Percentiles rank a stretch among this genome's conserved stretches.
Conservation (phyloP, 2,113 vertebrate genomes). For the Chaetodon auriga region DNA sequence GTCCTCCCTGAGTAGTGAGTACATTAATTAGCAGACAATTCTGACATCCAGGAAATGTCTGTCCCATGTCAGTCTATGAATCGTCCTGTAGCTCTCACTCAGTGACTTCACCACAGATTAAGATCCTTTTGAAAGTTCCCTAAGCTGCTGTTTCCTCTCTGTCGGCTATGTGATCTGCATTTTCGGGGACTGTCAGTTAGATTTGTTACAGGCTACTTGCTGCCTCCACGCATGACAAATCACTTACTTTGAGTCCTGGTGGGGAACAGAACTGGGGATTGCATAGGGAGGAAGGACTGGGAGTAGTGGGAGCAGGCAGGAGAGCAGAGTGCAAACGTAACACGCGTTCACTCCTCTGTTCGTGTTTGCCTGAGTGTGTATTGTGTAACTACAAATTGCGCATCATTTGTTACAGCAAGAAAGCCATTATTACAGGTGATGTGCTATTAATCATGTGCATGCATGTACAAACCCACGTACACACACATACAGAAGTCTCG, state of each 20-base stretch:
- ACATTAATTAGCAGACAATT: conserved; percentile 63
- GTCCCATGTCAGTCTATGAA: conserved; percentile 54
- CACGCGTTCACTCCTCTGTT: background rate
- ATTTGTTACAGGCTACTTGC: conserved; percentile 83
- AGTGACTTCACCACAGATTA: conserved; percentile 73
- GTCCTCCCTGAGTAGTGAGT: conserved; percentile 27
- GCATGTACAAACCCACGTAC: conserved; percentile 34
- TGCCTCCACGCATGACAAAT: conserved; percentile 77
- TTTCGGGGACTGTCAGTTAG: conserved; percentile 80
- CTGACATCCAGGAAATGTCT: conserved; percentile 61
- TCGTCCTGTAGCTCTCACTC: conserved; percentile 29
- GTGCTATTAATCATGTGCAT: conserved; percentile 64
- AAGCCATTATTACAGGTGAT: conserved; percentile 53
- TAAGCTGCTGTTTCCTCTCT: conserved; percentile 69
- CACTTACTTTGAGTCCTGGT: conserved; percentile 64
- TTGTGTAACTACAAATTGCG: conserved; percentile 21
- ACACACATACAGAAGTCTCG: conserved; percentile 7
- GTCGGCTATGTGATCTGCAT: conserved; percentile 76
- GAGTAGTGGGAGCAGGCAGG: conserved; percentile 27
- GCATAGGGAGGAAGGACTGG: conserved; percentile 31
- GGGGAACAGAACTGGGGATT: conserved; percentile 48
- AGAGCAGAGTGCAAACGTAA: conserved; percentile 14
- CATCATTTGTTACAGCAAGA: conserved; percentile 36
- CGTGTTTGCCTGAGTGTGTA: background rate
- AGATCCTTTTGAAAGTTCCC: conserved; percentile 67